A percentile compares a stretch with the other conserved stretches of the same genome.
phyloP scores from a whole-genome alignment of 2,888 invertebrate genomes.

The Ephialtes manifestator region DNA sequence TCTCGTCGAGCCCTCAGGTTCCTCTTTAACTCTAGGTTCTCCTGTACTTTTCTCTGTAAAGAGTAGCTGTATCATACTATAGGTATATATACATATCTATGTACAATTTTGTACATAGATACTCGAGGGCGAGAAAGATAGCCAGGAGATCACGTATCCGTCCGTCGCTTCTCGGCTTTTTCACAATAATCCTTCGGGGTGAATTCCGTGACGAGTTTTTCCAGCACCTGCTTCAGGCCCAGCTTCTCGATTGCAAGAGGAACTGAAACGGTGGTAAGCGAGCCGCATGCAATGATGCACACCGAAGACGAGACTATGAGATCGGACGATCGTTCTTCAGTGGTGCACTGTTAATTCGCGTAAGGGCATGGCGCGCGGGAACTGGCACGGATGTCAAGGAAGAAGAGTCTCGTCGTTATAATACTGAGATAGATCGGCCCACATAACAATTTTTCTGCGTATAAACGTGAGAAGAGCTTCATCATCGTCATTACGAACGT shows the following conservation, averaged over 20 bases:
- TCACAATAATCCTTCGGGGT: constrained; percentile 65
- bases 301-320: constrained; percentile 19
- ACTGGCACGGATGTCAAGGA: constrained; percentile 34
- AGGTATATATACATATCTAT: neutral
- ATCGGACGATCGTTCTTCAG: constrained; percentile 26
- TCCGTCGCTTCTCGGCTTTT: constrained; percentile 57
- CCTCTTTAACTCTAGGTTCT: too few species aligned
- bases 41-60: too few species aligned
- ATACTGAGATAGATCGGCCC: constrained; percentile 6
- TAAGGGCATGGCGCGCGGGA: constrained; percentile 34
- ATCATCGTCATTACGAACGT: constrained; percentile 40
- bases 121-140: constrained; percentile 22
- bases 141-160: constrained; percentile 67
- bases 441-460: constrained; percentile 25
- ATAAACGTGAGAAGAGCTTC: constrained; percentile 55
- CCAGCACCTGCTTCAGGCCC: constrained; percentile 38
- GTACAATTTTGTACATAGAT: neutral
- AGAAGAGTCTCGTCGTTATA: constrained; percentile 22
- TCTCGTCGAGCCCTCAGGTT: too few species aligned
- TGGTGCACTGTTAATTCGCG: constrained; percentile 24
- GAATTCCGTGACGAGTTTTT: constrained; percentile 72
- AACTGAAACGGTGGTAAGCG: neutral
- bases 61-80: too few species aligned
- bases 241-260: neutral
- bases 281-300: constrained; percentile 16